Evolutionary conservation across 1,140 invertebrate species (phyloP).

Genomic region (Caenorhabditis inopinata): DNA sequence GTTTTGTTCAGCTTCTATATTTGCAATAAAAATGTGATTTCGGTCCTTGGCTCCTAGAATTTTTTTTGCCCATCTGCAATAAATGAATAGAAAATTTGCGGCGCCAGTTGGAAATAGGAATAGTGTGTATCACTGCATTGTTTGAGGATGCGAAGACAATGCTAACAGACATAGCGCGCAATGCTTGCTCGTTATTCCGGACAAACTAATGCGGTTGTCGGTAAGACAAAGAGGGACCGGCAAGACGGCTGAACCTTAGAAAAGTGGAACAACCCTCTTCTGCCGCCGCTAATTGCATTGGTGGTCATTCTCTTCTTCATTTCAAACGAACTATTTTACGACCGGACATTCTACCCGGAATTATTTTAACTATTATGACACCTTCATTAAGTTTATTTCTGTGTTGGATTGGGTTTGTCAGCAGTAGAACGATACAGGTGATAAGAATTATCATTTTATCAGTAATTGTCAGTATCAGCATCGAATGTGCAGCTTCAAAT

Average conservation of each 20-base stretch:
- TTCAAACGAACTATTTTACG: not conserved
- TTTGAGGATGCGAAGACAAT: slow-evolving; percentile 25
- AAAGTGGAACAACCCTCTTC: slow-evolving; percentile 11
- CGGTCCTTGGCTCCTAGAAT: not conserved
- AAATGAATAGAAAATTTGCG: not conserved
- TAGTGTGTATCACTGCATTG: slow-evolving; percentile 23
- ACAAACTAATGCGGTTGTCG: slow-evolving; percentile 6
- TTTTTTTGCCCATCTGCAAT: no score
- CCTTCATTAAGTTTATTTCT: not conserved
- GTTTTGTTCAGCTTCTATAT: no score
- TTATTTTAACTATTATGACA: slow-evolving; percentile 24
- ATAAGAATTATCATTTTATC: not conserved
- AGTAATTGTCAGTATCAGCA: not conserved
- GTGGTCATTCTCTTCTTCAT: not conserved
- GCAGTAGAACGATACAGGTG: slow-evolving; percentile 26
- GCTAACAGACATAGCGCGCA: not conserved
- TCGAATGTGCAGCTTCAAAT: not conserved
- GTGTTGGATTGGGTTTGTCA: not conserved
- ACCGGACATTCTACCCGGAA: not conserved
- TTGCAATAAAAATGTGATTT: not conserved
- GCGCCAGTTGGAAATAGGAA: not conserved
- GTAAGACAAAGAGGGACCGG: not conserved
- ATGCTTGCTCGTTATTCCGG: slow-evolving; percentile 30
- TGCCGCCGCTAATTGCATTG: not conserved
- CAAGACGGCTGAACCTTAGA: not conserved